These are phyloP conservation scores for Penaeus indicus DNA, from an alignment of 1,140 invertebrate genomes.

Conservation along the genomic window DNA sequence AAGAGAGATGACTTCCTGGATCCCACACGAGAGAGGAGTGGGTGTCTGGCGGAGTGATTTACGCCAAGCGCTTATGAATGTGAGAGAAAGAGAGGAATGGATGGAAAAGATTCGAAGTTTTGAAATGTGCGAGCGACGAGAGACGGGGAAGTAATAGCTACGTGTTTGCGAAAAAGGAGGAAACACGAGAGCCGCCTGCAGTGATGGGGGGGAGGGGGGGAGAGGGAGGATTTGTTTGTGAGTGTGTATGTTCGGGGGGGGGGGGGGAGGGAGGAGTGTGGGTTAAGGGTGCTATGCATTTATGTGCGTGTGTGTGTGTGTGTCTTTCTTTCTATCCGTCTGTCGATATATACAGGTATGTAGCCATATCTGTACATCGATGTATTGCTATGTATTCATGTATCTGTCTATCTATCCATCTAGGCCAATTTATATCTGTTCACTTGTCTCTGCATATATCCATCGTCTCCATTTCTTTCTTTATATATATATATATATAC, in stretches of 20 bases:
- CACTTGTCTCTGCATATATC: neutral
- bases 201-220: neutral
- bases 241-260: neutral
- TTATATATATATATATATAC: slow-evolving; percentile 12
- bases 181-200: neutral
- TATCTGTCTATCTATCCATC: neutral
- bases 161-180: no score
- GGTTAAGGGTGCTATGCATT: neutral
- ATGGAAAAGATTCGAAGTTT: neutral
- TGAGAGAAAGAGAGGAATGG: neutral
- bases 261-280: neutral
- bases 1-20: no score
- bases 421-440: neutral
- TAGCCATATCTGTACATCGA: no score
- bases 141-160: no score
- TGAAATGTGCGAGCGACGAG: slow-evolving; percentile 1
- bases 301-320: neutral
- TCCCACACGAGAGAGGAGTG: no score
- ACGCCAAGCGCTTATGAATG: no score
- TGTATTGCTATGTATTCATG: neutral
- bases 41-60: no score
- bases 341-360: neutral
- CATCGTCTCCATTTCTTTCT: neutral
- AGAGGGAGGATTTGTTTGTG: slow-evolving; percentile 4
- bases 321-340: neutral